Evolutionary conservation across 2,888 invertebrate genomes (phyloP), one percentile per base, ranked within the genome.

Genomic region (Rotaria socialis): DNA sequence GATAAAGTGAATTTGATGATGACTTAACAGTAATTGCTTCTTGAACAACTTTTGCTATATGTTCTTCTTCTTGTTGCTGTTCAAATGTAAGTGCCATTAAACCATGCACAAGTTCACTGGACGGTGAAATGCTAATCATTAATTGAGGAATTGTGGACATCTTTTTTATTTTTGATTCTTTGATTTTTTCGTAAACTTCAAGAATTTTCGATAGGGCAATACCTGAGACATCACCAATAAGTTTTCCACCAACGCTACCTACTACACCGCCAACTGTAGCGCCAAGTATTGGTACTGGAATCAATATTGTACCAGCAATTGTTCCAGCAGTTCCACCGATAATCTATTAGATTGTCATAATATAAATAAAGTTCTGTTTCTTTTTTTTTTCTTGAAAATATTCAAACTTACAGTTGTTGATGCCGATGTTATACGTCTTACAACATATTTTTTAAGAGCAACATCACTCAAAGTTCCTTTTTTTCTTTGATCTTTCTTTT

Each of bases 391-490:
- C 4, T 67, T 14, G 16, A 16, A 27, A 67, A 27, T 7, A 5
- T 35, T 35, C 35, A 14, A 67, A 19, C 35, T 27, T 67, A 80
- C 80, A n/a, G 80, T 80, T n/a, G 47, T 47, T 14, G 80, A 47
- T 80, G 80, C 80, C 19, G 80, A 80, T 47, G 80, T 80, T 1
- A 80, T 47, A 10, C 80, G 43, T 80, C 80, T 43, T 3, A 80
- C 80, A n/a, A 80, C 80, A 80, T 80, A 80, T 80, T 80, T 80
- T 47, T 80, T 80, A 10, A 80, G 16, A 2, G 80, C 80, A n/a
- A 80, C 22, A 47, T 80, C 80, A 47, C 80, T 80, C n/a, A 80
- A 80, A n/a, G 10, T n/a, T 80, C 80, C 80, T 80, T 80, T 80
- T 47, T n/a, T 43, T 24, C n/a, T 7, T 47, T 80, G 47, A 47